phyloP scores from a whole-genome alignment of 2,888 invertebrate genomes.

The Mermis nigrescens region DNA sequence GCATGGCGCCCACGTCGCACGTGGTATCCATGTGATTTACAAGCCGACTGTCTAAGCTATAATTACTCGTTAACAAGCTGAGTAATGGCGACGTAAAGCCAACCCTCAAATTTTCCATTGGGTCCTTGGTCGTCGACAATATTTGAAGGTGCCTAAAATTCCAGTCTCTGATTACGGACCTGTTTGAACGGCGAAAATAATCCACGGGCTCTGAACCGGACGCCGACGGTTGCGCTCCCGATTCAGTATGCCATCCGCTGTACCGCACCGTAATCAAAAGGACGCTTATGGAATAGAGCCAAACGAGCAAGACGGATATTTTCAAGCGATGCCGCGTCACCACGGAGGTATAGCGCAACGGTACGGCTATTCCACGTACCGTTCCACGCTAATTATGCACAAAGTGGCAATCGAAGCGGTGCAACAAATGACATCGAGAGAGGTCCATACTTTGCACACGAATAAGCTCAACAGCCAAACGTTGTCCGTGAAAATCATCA shows the following conservation, averaged over 20 bases:
- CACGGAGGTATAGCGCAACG: conserved; percentile 9
- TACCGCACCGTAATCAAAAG: conserved; percentile 11
- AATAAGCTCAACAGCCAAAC: background rate
- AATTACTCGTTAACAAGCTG: no score
- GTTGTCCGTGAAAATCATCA: background rate
- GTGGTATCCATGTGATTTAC: no score
- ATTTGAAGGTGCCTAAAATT: no score
- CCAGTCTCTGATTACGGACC: no score
- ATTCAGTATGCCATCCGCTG: background rate
- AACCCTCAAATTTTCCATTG: no score
- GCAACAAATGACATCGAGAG: conserved; percentile 10
- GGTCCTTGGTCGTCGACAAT: no score
- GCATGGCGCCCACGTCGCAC: conserved; percentile 11
- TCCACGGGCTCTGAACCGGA: no score
- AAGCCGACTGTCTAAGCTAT: no score
- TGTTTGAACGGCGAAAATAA: no score
- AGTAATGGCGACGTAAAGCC: no score
- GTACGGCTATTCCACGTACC: conserved; percentile 11
- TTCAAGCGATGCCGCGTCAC: conserved; percentile 10
- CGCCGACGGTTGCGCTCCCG: no score
- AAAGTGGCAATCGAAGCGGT: conserved; percentile 9
- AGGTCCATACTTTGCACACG: conserved; percentile 8
- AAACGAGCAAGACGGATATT: conserved; percentile 1
- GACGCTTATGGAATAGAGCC: conserved; percentile 6
- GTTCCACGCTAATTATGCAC: conserved; percentile 9